Conservation (phyloP, 2,797 vertebrate genomes). For the Pantherophis alleghaniensis region DNA sequence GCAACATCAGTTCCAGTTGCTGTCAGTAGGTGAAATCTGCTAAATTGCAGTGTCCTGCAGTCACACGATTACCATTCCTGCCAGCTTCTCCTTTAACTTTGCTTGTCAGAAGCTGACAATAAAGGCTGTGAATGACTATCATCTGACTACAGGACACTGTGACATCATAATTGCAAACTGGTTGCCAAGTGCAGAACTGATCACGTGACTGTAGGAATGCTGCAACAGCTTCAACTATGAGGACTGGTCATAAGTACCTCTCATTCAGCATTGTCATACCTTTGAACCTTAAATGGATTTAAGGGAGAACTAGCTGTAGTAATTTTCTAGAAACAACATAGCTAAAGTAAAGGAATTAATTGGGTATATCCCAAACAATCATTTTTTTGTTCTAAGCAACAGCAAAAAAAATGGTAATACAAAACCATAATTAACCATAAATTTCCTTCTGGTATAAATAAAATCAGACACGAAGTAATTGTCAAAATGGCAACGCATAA, state of each 20-base stretch:
- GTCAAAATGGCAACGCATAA: neutral
- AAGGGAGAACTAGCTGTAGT: neutral
- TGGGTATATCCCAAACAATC: neutral
- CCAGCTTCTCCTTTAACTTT: too few relatives aligned
- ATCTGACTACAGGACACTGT: neutral
- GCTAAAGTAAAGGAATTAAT: neutral
- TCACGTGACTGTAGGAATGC: neutral
- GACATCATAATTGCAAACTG: neutral
- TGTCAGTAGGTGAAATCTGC: neutral
- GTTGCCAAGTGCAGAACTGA: neutral
- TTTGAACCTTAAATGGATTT: neutral
- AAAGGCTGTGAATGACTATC: neutral
- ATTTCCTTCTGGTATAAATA: neutral
- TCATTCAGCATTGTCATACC: neutral
- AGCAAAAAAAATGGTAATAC: neutral
- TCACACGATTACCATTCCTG: neutral
- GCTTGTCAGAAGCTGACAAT: neutral
- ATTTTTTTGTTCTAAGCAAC: neutral
- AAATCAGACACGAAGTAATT: neutral
- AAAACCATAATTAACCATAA: neutral
- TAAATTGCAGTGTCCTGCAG: neutral
- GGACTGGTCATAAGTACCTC: neutral
- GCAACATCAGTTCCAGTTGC: neutral
- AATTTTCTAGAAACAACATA: neutral
- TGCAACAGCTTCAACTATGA: neutral